These are phyloP conservation scores for Labeo calbasu DNA, from an alignment of 2,797 vertebrate genomes.

Conservation along the genomic window DNA sequence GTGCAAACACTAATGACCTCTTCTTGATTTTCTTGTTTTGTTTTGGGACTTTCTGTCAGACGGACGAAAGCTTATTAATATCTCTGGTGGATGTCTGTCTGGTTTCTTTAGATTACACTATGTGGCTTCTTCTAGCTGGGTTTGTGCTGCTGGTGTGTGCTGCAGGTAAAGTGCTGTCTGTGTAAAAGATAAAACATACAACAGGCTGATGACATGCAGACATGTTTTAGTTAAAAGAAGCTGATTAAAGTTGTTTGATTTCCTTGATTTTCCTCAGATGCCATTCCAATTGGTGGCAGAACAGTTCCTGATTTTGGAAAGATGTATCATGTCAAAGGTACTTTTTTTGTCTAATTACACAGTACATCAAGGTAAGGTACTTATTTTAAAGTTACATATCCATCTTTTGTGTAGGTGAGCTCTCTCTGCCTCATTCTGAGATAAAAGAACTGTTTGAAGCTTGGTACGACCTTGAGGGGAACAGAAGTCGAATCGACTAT, in stretches of 20 bases:
- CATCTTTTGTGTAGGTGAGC: conserved; percentile 70
- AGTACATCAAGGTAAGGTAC: not conserved
- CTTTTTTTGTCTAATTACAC: not conserved
- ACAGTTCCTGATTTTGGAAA: conserved; percentile 70
- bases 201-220: too few relatives aligned
- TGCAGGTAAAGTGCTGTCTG: conserved; percentile 42
- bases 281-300: conserved; percentile 57
- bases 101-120: conserved; percentile 5
- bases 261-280: conserved; percentile 51
- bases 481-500: conserved; percentile 80
- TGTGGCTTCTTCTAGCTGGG: conserved; percentile 13
- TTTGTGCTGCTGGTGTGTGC: too few relatives aligned
- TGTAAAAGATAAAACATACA: not conserved
- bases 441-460: conserved; percentile 86
- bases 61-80: not conserved
- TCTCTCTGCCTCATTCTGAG: conserved; percentile 82
- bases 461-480: conserved; percentile 79
- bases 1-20: not conserved
- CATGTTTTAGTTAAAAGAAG: too few relatives aligned
- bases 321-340: conserved; percentile 72
- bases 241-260: not conserved
- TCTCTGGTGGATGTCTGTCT: not conserved
- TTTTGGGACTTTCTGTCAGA: not conserved
- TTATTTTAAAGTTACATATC: not conserved
- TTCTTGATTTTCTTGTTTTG: not conserved